Base-by-base conservation (phyloP, 2,113 vertebrate species). In the Colius striatus region DNA sequence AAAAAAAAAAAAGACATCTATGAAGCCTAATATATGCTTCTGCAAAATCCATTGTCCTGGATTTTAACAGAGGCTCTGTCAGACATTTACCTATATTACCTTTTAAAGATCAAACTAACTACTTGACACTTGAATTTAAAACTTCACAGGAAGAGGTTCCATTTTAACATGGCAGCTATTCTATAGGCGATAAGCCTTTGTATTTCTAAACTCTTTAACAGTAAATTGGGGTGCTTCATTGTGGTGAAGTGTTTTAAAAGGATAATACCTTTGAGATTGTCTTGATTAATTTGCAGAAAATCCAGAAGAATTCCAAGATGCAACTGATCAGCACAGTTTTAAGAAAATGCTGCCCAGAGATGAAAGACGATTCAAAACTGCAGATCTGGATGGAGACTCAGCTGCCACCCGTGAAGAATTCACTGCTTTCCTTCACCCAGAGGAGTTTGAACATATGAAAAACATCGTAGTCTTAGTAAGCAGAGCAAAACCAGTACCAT, bases 311-410 rank as follows among this genome's bases (percentile, higher is more conserved):
- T 99, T 99, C 96, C 98, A 99, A 10, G 99, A 99, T 50, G 97
- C 98, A 27, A 98, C 97, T 0, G 99, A 99, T 81, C 99, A 99
- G 96, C 98, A 99, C 96, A 99, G 98, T 95, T 99, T 99, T 92
- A 99, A 99, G 96, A 99, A 99, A 98, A 99, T 99, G 99, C 98
- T 99, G 60, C 99, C 99, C 13, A 98, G 99, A 36, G 99, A 99
- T 4, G 99, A 99, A 97, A 98, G 99, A 58, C 97, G 99, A 90
- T 99, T 99, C 97, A 98, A 98, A 94, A 86, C 97, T 2, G 99
- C 99, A 16, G 99, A 99, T 92, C 89, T 98, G 36, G 96, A 99
- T 23, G 96, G 98, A 20, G 99, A 99, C 93, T 87, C 96, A 89
- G 96, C 96, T 36, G 98, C 99, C 30, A 99, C 98, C 75, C 97